Evolutionary conservation across 2,888 invertebrate genomes (phyloP).

Genomic region (Troglohyphantes excavatus): DNA sequence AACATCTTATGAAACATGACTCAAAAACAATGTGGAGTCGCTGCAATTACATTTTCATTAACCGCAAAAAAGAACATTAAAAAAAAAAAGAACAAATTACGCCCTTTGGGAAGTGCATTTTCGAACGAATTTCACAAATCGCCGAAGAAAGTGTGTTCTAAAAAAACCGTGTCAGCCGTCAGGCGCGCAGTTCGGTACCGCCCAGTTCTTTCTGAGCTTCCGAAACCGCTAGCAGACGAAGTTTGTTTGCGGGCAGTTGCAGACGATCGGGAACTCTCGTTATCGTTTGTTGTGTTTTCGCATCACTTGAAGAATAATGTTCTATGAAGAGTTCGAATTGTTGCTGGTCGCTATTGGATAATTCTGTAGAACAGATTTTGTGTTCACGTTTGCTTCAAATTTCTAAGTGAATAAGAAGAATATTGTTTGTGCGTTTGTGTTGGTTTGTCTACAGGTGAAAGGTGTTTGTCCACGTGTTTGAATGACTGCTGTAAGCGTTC

Average conservation of each 20-base stretch:
- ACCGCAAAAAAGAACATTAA: neutral
- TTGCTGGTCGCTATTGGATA: neutral
- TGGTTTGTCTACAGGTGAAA: too few species aligned
- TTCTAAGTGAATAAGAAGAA: neutral
- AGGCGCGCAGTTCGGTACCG: constrained; percentile 52
- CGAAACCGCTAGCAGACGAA: constrained; percentile 58
- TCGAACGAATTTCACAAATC: constrained; percentile 48
- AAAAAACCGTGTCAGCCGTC: constrained; percentile 57
- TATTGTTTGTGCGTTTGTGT: neutral
- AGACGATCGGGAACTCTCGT: constrained; percentile 31
- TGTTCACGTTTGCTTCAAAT: neutral
- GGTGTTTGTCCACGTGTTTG: neutral
- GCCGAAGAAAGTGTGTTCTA: neutral
- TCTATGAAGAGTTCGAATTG: neutral
- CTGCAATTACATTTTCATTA: constrained; percentile 44
- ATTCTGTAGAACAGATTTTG: neutral
- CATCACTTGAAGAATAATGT: neutral
- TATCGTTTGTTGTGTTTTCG: constrained; percentile 21
- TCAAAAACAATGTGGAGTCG: neutral
- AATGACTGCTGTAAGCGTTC: neutral
- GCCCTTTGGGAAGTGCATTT: constrained; percentile 33
- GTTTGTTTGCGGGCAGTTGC: constrained; percentile 14
- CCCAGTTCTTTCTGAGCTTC: constrained; percentile 19
- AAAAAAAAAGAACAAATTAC: constrained; percentile 14
- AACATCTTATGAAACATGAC: constrained; percentile 9